A percentile compares a stretch with the other conserved stretches of the same genome.
Conservation (phyloP, 2,888 invertebrate species). For the Idaea aversata region DNA sequence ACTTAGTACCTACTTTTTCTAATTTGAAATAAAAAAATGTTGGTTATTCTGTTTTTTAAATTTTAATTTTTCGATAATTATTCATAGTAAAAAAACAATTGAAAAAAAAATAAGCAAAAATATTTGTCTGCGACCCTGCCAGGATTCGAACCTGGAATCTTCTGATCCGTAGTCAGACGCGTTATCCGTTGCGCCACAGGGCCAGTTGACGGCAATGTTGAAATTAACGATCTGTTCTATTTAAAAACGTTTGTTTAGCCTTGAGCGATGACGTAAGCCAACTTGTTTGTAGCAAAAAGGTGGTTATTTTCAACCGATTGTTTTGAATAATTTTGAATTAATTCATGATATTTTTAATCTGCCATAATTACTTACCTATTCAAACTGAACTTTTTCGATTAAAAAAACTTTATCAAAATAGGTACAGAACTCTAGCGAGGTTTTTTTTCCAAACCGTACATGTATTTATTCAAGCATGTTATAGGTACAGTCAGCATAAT, state of each 20-base stretch:
- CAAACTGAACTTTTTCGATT: too few species aligned
- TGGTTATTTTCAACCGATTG: conserved; percentile 3
- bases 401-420: neutral
- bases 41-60: too few species aligned
- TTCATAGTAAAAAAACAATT: too few species aligned
- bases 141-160: conserved; percentile 85
- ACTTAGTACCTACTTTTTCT: neutral
- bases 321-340: conserved; percentile 1
- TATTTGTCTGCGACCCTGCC: conserved; percentile 72
- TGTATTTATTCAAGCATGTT: conserved; percentile 46
- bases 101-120: conserved; percentile 10
- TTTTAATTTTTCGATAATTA: too few species aligned
- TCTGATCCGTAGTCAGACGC: conserved; percentile 87
- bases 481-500: conserved; percentile 39
- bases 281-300: neutral
- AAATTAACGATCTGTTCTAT: conserved; percentile 13
- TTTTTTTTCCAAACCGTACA: conserved; percentile 46
- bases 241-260: neutral
- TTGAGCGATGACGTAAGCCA: conserved; percentile 14
- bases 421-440: neutral
- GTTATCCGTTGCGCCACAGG: conserved; percentile 85
- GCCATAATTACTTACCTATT: too few species aligned
- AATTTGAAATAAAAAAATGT: too few species aligned
- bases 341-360: too few species aligned
- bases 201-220: conserved; percentile 39